Percentiles rank a stretch among this genome's conserved stretches.
Conservation (phyloP, 2,797 vertebrate genomes). For the Gouania willdenowi region DNA sequence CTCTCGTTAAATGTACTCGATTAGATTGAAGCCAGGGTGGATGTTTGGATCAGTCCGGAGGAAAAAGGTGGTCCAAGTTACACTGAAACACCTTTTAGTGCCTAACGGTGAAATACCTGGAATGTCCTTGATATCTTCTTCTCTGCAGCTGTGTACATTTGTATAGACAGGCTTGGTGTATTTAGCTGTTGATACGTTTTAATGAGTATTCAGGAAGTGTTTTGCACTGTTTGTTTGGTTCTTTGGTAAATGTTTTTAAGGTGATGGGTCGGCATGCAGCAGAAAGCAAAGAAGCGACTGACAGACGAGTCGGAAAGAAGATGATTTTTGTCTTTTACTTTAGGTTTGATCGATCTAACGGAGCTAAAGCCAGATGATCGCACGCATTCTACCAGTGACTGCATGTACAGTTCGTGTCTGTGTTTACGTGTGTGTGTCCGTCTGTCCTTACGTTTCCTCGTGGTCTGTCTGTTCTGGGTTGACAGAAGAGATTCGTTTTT, state of each 20-base stretch:
- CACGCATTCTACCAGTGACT: too few species aligned
- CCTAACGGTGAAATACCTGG: slow-evolving; percentile 73
- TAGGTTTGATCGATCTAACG: not conserved
- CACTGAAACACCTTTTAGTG: slow-evolving; percentile 77
- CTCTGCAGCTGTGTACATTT: slow-evolving; percentile 67
- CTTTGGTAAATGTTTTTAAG: slow-evolving; percentile 41
- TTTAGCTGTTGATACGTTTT: slow-evolving; percentile 45
- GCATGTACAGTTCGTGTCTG: slow-evolving; percentile 42
- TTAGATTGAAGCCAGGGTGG: slow-evolving; percentile 39
- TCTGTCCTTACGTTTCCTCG: slow-evolving; percentile 32
- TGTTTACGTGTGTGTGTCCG: slow-evolving; percentile 28
- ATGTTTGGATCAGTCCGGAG: slow-evolving; percentile 47
- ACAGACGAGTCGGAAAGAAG: too few species aligned
- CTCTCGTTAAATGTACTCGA: slow-evolving; percentile 3
- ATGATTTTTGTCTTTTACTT: not conserved
- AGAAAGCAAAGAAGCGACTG: not conserved
- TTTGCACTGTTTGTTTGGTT: slow-evolving; percentile 4
- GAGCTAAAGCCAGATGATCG: slow-evolving; percentile 5
- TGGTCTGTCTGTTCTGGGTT: slow-evolving; percentile 10
- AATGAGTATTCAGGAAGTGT: slow-evolving; percentile 47
- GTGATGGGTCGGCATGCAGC: not conserved
- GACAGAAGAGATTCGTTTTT: too few species aligned
- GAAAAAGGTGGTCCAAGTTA: slow-evolving; percentile 60
- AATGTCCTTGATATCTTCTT: slow-evolving; percentile 68
- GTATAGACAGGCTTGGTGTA: slow-evolving; percentile 60